Percentiles rank a stretch among this genome's conserved stretches.
phyloP scores from a whole-genome alignment of 1,140 invertebrate genomes.

The Dendroctonus ponderosae region DNA sequence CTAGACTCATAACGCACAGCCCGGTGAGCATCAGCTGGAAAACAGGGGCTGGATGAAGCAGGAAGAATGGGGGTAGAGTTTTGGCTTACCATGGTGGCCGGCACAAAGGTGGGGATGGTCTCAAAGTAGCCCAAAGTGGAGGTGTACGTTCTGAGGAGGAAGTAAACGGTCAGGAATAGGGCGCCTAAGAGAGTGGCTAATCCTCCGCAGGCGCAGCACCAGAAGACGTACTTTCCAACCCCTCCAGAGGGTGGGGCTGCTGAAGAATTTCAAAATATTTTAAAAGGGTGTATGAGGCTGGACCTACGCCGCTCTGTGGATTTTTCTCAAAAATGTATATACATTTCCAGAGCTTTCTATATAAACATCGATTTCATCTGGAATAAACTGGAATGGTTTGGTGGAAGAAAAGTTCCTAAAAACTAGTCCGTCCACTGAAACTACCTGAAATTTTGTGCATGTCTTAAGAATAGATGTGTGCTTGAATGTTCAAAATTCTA shows the following conservation, averaged over 20 bases:
- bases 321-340: too few species aligned
- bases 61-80: conserved; percentile 75
- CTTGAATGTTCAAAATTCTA: too few species aligned
- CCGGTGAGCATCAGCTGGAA: conserved; percentile 80
- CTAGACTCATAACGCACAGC: conserved; percentile 79
- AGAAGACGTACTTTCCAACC: conserved; percentile 69
- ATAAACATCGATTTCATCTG: too few species aligned
- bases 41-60: conserved; percentile 63
- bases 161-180: conserved; percentile 73
- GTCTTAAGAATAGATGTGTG: too few species aligned
- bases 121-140: conserved; percentile 78
- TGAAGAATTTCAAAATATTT: conserved; percentile 34
- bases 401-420: too few species aligned
- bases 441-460: too few species aligned
- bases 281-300: too few species aligned
- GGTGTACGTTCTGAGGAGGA: conserved; percentile 73
- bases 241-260: conserved; percentile 49
- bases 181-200: conserved; percentile 69
- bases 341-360: too few species aligned
- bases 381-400: too few species aligned
- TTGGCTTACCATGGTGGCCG: conserved; percentile 70
- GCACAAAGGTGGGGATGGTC: conserved; percentile 81
- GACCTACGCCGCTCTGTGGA: too few species aligned
- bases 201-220: conserved; percentile 72
- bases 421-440: too few species aligned